These are phyloP conservation scores for Amphiduros pacificus DNA, from an alignment of 2,888 invertebrate species.

Conservation along the genomic window DNA sequence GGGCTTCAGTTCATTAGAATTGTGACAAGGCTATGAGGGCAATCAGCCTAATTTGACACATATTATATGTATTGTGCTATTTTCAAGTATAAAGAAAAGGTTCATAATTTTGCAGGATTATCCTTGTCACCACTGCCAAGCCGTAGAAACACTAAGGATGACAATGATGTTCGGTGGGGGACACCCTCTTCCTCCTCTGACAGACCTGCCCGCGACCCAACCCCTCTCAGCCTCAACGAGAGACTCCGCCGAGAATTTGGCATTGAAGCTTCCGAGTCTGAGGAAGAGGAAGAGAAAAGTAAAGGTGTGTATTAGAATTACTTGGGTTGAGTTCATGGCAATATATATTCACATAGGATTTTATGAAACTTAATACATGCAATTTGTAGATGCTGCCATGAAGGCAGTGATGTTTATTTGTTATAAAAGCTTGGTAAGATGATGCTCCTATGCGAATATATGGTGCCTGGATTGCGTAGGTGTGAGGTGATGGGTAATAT, in stretches of 20 bases:
- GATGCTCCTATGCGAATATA: too few species aligned
- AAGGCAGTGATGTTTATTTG: too few species aligned
- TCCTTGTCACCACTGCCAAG: background rate
- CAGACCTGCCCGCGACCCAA: slow-evolving; percentile 77
- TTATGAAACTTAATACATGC: too few species aligned
- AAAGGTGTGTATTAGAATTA: background rate
- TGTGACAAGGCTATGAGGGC: too few species aligned
- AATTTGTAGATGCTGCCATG: too few species aligned
- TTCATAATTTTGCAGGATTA: too few species aligned
- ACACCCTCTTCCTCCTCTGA: slow-evolving; percentile 70
- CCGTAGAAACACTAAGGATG: slow-evolving; percentile 9
- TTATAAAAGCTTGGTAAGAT: too few species aligned
- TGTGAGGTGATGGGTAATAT: background rate
- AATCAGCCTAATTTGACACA: too few species aligned
- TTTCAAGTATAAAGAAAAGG: too few species aligned
- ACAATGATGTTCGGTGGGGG: slow-evolving; percentile 16
- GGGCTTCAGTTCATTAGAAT: too few species aligned
- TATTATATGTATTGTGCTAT: too few species aligned
- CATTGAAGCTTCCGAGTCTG: slow-evolving; percentile 63
- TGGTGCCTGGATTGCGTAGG: background rate
- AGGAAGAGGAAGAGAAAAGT: slow-evolving; percentile 30
- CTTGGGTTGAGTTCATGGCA: background rate
- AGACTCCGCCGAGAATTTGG: slow-evolving; percentile 82
- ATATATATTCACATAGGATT: background rate
- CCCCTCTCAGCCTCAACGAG: slow-evolving; percentile 72